These are phyloP conservation scores for Cephalopachus bancanus DNA, from an alignment of 2,797 vertebrate genomes.

Conservation along the genomic window DNA sequence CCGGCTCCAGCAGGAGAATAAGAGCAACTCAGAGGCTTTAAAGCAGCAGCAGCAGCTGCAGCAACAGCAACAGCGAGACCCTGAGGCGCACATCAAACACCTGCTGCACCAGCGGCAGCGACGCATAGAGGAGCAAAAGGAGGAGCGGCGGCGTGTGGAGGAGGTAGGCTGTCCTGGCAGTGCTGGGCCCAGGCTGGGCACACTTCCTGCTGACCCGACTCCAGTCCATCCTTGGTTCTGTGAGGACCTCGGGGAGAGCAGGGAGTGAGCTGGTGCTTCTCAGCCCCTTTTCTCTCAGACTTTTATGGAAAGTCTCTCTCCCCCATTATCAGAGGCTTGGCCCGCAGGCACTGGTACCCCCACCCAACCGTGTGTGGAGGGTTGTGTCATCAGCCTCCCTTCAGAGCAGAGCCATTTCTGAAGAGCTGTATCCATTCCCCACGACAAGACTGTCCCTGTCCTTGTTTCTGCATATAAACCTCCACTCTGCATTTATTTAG, in stretches of 20 bases:
- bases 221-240: neutral
- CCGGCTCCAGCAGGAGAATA: constrained; percentile 96
- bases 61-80: constrained; percentile 93
- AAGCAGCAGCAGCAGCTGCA: constrained; percentile 93
- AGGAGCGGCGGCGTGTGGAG: constrained; percentile 95
- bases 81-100: constrained; percentile 95
- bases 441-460: neutral
- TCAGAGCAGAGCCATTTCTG: neutral
- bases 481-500: neutral
- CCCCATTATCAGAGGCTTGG: neutral
- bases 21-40: constrained; percentile 94
- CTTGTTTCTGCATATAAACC: neutral
- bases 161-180: constrained; percentile 89
- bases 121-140: constrained; percentile 96
- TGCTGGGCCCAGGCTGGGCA: neutral
- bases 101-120: constrained; percentile 95
- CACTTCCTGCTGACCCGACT: neutral
- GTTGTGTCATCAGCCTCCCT: too few relatives aligned
- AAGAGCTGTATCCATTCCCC: neutral
- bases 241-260: neutral
- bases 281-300: rapidly evolving
- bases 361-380: neutral
- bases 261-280: rapidly evolving
- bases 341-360: neutral
- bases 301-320: too few relatives aligned